phyloP scores from a whole-genome alignment of 2,113 vertebrate species.

The Psammodynastes pulverulentus region DNA sequence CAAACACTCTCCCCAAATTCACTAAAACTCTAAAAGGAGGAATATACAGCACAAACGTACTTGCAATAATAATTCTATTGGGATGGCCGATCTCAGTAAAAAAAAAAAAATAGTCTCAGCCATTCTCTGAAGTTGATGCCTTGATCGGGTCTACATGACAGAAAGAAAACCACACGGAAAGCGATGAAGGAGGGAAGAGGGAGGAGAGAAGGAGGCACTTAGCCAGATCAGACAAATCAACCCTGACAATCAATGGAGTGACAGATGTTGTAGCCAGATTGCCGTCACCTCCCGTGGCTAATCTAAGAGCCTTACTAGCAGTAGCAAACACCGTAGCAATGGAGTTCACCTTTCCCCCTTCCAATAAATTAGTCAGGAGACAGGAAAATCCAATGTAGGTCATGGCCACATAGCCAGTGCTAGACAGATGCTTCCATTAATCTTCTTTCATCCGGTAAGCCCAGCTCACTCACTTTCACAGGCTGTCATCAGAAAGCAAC shows the following conservation, averaged over 20 bases:
- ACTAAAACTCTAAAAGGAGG: neutral
- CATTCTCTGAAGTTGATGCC: neutral
- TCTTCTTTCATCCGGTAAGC: neutral
- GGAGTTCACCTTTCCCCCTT: neutral
- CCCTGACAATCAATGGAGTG: neutral
- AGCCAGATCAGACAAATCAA: neutral
- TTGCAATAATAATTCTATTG: neutral
- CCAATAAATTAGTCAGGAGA: constrained; percentile 17
- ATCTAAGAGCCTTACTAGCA: constrained; percentile 12
- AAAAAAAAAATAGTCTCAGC: neutral
- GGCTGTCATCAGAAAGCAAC: neutral
- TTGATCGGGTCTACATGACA: neutral
- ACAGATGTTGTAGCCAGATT: neutral
- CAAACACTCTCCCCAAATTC: neutral
- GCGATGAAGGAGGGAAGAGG: neutral
- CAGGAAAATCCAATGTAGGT: neutral
- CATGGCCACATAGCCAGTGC: neutral
- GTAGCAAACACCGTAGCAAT: constrained; percentile 4
- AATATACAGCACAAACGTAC: neutral
- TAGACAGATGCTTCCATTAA: neutral
- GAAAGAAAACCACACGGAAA: neutral
- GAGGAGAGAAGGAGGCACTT: neutral
- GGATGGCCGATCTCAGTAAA: neutral
- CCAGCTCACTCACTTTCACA: neutral
- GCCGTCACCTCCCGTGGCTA: neutral